A percentile compares a stretch with the other conserved stretches of the same genome.
These are phyloP conservation scores for Arbacia lixula DNA, from an alignment of 53 echinoderm and acorn worm genomes.

Conservation along the genomic window DNA sequence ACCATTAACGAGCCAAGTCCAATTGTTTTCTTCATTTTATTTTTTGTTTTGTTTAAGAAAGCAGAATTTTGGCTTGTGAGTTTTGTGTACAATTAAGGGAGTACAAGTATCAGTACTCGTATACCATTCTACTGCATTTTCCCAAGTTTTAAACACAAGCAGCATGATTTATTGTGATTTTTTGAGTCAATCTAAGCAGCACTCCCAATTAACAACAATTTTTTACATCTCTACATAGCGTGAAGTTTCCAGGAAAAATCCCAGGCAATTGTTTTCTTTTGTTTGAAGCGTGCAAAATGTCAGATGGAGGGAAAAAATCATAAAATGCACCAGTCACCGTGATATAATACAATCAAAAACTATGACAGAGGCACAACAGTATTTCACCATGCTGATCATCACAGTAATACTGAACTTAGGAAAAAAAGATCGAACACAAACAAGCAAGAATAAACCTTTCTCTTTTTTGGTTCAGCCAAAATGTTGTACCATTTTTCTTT, in stretches of 20 bases:
- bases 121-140: constrained; percentile 16
- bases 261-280: constrained; percentile 42
- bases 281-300: constrained; percentile 51
- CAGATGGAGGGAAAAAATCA: constrained; percentile 43
- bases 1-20: constrained; percentile 17
- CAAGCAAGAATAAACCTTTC: constrained; percentile 12
- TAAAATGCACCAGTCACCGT: constrained; percentile 50
- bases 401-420: constrained; percentile 25
- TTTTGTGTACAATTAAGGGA: too few relatives aligned
- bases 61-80: too few relatives aligned
- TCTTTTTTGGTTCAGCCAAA: background rate
- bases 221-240: constrained; percentile 32
- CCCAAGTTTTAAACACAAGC: constrained; percentile 5
- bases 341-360: constrained; percentile 3
- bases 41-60: too few relatives aligned
- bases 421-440: constrained; percentile 47
- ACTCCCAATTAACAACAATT: constrained; percentile 27
- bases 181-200: constrained; percentile 35
- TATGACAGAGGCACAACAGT: constrained; percentile 10
- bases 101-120: too few relatives aligned
- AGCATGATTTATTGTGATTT: constrained; percentile 5
- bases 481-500: background rate
- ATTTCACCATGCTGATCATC: constrained; percentile 43
- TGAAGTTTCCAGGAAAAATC: constrained; percentile 33
- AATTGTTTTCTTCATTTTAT: constrained; percentile 55